phyloP scores from a whole-genome alignment of 2,888 invertebrate species.

The Strigamia maritima region DNA sequence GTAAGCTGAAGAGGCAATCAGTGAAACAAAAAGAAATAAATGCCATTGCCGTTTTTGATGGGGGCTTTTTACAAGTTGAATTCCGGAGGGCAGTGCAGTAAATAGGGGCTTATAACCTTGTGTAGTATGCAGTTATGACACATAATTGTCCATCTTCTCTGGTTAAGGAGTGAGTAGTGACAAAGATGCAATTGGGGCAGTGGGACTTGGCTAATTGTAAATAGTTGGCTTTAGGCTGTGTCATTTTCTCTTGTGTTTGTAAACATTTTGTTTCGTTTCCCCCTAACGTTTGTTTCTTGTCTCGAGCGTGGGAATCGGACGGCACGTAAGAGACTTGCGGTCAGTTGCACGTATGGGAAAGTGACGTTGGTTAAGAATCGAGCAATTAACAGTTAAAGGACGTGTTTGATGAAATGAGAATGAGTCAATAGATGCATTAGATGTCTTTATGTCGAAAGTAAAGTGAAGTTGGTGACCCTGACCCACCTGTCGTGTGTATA shows the following conservation, averaged over 20 bases:
- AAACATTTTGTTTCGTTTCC: neutral
- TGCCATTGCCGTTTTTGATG: neutral
- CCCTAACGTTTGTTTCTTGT: neutral
- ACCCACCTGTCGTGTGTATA: neutral
- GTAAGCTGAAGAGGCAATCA: neutral
- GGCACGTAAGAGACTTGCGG: neutral
- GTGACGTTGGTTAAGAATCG: neutral
- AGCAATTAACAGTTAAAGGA: neutral
- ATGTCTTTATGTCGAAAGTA: neutral
- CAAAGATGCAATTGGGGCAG: neutral
- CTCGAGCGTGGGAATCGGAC: neutral
- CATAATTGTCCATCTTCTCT: neutral
- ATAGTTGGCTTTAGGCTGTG: neutral
- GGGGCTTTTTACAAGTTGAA: neutral
- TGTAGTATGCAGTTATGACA: neutral
- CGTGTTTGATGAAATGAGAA: neutral
- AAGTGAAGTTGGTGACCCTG: neutral
- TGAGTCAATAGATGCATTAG: neutral
- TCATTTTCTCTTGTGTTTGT: neutral
- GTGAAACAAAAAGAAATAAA: neutral
- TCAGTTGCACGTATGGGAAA: neutral
- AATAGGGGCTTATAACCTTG: neutral
- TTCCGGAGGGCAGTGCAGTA: neutral
- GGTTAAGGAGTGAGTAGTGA: neutral
- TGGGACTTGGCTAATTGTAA: neutral